Evolutionary conservation across 1,140 invertebrate genomes (phyloP), one percentile per base, ranked within the genome.

Genomic region (Protaetia brevitarsis): DNA sequence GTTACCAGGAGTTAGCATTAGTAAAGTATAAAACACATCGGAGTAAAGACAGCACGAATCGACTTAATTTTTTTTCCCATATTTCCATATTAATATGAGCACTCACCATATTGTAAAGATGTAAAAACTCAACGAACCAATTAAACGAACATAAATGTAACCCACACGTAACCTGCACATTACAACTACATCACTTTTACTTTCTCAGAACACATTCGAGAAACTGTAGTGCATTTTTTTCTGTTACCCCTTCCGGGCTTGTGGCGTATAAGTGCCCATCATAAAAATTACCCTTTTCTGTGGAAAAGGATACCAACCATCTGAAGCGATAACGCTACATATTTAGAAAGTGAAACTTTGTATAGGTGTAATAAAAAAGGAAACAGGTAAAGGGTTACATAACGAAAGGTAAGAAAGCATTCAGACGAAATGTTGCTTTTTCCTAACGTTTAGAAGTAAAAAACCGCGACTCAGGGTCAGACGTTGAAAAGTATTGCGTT

Each of bases 391-490:
- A 60, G 59, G 36, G 41, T 66, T 36, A 56, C 31, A 19, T 31
- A 63, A 30, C 34, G 26, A 69, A 70, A 71, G 69, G 71, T 71
- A 71, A 71, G 45, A 66, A 61, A 10, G 10, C 23, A 59, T 31
- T 60, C 21, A 60, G 58, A 60, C n/a, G n/a, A n/a, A n/a, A n/a
- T n/a, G 26, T 51, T 21, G 11, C 26, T 51, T 51, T 23, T 51
- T 45, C 23, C 41, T 45, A 23, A 64, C 41, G n/a, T 60, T 31
- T 56, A 36, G 51, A 63, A 62, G 64, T 60, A 65, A 66, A 71
- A 74, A 74, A 74, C 73, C 73, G 66, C 73, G 45, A 51, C 13
- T 70, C 73, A 74, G 66, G 73, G 73, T 67, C 69, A 72, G 72
- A 51, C 16, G 41, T 23, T 23, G 41, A 51, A 51, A 23, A 51